These are phyloP conservation scores for Zosterops hypoxanthus DNA, from an alignment of 2,113 vertebrate genomes.

Conservation along the genomic window DNA sequence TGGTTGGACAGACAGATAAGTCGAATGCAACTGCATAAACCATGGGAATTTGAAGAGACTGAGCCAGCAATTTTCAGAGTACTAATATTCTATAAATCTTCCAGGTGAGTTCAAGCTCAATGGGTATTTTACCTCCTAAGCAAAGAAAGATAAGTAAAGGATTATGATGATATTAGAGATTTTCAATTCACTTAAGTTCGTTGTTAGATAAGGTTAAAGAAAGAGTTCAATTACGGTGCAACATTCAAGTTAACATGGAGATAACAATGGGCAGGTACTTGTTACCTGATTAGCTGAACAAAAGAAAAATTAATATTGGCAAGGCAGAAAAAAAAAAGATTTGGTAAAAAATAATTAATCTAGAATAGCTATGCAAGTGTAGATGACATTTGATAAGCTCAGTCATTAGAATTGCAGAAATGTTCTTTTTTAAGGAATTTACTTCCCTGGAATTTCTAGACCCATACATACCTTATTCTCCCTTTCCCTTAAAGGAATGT, in stretches of 20 bases:
- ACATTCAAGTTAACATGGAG: neutral
- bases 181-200: neutral
- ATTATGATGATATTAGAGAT: neutral
- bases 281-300: slow-evolving; percentile 3
- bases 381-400: neutral
- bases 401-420: neutral
- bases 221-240: neutral
- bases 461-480: neutral
- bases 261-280: neutral
- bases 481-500: neutral
- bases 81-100: neutral
- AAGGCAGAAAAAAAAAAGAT: neutral
- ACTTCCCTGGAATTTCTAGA: slow-evolving; percentile 20
- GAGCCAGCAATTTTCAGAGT: neutral
- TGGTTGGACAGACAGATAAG: neutral
- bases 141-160: neutral
- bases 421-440: neutral
- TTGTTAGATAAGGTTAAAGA: slow-evolving; percentile 7
- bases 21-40: neutral
- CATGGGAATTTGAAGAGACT: neutral
- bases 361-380: neutral
- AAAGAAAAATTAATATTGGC: neutral
- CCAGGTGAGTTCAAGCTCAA: neutral
- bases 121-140: neutral
- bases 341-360: slow-evolving; percentile 30